Evolutionary conservation across 2,888 invertebrate species (phyloP).

Genomic region (Allophyes oxyacanthae): DNA sequence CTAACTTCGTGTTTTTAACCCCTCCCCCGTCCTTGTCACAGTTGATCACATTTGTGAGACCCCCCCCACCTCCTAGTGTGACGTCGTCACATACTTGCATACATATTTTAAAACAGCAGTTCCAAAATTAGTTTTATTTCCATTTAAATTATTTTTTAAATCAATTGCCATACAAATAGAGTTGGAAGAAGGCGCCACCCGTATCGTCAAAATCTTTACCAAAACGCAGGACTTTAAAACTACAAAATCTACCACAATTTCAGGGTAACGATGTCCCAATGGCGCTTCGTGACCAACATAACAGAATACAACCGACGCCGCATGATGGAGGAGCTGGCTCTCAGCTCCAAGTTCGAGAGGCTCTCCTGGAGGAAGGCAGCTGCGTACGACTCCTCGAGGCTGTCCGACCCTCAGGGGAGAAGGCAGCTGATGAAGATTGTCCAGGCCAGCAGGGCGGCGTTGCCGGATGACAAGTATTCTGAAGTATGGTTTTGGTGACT

Average conservation of each 20-base stretch:
- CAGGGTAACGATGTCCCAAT: constrained; percentile 92
- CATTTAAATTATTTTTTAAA: too few species aligned
- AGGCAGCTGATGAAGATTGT: constrained; percentile 92
- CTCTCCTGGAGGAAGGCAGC: constrained; percentile 93
- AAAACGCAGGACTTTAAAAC: too few species aligned
- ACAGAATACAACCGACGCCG: constrained; percentile 92
- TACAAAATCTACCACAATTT: constrained; percentile 12
- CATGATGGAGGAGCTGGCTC: constrained; percentile 92
- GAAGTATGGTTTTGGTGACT: constrained; percentile 85
- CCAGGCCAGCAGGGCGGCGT: constrained; percentile 92
- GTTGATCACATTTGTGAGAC: too few species aligned
- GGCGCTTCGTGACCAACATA: constrained; percentile 94
- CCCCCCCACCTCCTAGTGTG: too few species aligned
- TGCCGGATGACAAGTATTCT: constrained; percentile 92
- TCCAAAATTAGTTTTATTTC: too few species aligned
- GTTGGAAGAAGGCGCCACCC: too few species aligned
- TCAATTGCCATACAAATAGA: too few species aligned
- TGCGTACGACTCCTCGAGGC: constrained; percentile 91
- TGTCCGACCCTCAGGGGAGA: constrained; percentile 91
- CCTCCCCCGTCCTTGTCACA: too few species aligned
- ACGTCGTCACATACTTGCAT: too few species aligned
- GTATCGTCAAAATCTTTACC: too few species aligned
- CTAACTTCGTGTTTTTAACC: too few species aligned
- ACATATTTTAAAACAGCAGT: too few species aligned
- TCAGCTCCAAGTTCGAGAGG: constrained; percentile 92